Evolutionary conservation across 2,797 vertebrate species (phyloP), one percentile per base, ranked within the genome.

Genomic region (Catamblyrhynchus diadema): DNA sequence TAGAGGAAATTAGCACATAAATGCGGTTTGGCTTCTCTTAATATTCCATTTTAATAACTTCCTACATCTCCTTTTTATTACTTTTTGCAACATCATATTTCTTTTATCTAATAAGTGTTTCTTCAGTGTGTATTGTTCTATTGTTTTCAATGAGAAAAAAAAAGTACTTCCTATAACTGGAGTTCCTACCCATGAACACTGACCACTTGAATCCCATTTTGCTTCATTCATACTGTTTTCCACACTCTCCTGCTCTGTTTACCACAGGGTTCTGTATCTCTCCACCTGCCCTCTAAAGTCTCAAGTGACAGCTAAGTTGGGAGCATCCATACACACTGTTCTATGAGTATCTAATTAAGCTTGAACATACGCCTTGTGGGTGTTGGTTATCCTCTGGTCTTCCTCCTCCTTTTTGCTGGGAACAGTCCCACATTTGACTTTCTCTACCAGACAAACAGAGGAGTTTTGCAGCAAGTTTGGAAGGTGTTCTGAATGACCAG

Each of bases 51-150:
- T 90, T 88, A 95, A 78, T 90, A 94, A 81, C 24, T 86, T 50
- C 50, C 16, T 32, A 0, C 32, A 84, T 73, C 64, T 92, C 41
- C 56, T 80, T 87, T 88, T 83, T 60, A 86, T 86, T 92, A 82
- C 33, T 95, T 91, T 86, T 94, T 81, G 66, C 70, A 93, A 32
- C 60, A 95, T 93, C 22, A 2, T 69, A 92, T 83, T 95, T 95
- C 74, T 92, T 93, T 32, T 57, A 35, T 93, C 54, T 83, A 92
- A 8, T 87, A 91, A 80, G 60, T 73, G 22, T 82, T 81, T 88
- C 71, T 95, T 95, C 73, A 70, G 11, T 75, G 39, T 75, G 37
- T 88, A 82, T 88, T 78, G 57, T 62, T 86, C 41, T 75, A 7
- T 71, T 81, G 51, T 57, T 96, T 92, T 59, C 75, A 82, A 21